Evolutionary conservation across 2,113 vertebrate genomes (phyloP).

Genomic region (Scomber colias): DNA sequence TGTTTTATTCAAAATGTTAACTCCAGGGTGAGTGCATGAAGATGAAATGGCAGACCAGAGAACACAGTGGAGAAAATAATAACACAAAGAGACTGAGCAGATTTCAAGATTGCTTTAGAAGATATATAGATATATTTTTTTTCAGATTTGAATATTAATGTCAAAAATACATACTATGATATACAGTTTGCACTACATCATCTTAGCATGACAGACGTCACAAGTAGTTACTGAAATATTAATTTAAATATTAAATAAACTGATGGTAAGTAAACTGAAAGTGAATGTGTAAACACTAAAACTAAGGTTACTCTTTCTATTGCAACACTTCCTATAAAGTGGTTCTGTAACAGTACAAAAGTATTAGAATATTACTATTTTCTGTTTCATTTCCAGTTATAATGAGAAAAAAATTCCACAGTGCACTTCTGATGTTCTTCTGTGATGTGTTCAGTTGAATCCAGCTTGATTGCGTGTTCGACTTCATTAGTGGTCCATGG

Average conservation of each 20-base stretch:
- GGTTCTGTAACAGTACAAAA: constrained; percentile 97
- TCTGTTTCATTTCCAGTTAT: constrained; percentile 90
- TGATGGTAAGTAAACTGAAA: constrained; percentile 87
- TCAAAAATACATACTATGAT: constrained; percentile 99
- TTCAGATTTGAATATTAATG: constrained; percentile 97
- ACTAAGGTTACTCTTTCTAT: constrained; percentile 94
- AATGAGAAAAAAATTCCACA: constrained; percentile 86
- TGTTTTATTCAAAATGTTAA: not conserved
- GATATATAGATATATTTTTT: constrained; percentile 90
- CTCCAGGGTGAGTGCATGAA: not conserved
- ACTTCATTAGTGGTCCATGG: constrained; percentile 75
- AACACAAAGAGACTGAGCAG: constrained; percentile 58
- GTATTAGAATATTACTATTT: constrained; percentile 89
- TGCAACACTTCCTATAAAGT: constrained; percentile 98
- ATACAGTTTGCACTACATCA: constrained; percentile 99
- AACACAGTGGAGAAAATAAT: not conserved
- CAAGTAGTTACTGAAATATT: constrained; percentile 98
- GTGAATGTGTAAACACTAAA: constrained; percentile 98
- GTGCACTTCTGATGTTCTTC: constrained; percentile 87
- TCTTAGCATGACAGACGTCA: constrained; percentile 94
- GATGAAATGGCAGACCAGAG: not conserved
- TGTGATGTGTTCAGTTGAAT: constrained; percentile 67
- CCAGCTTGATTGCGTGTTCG: constrained; percentile 69
- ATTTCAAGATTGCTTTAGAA: constrained; percentile 82
- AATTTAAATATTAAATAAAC: constrained; percentile 99